phyloP scores from a whole-genome alignment of 2,797 vertebrate genomes.

The Knipowitschia caucasica region DNA sequence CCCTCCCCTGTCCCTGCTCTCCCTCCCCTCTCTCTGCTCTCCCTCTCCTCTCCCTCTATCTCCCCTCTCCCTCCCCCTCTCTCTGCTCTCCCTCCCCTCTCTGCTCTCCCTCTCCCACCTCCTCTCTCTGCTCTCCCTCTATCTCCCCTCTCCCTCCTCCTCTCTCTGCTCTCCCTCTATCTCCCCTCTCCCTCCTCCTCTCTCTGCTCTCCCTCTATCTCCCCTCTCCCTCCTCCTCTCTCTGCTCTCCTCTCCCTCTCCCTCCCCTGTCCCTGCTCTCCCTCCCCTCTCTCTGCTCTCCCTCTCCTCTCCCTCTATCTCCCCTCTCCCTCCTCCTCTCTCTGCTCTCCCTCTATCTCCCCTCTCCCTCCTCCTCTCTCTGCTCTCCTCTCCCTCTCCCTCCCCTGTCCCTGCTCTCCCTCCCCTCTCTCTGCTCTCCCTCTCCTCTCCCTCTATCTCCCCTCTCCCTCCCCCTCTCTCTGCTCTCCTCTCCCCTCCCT shows the following conservation, averaged over 20 bases:
- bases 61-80: too few relatives aligned
- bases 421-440: too few relatives aligned
- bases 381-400: slow-evolving; percentile 51
- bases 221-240: not conserved
- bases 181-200: not conserved
- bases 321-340: not conserved
- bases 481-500: too few relatives aligned
- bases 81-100: not conserved
- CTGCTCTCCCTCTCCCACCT: not conserved
- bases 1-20: too few relatives aligned
- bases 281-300: too few relatives aligned
- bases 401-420: too few relatives aligned
- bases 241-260: not conserved
- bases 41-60: not conserved
- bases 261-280: too few relatives aligned
- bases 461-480: not conserved
- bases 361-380: slow-evolving; percentile 18
- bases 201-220: not conserved
- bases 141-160: not conserved
- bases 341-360: not conserved
- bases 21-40: not conserved
- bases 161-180: not conserved
- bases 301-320: too few relatives aligned
- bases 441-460: too few relatives aligned
- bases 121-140: not conserved